Evolutionary conservation across 23 tunicate species (phyloP), one percentile per base, ranked within the genome.

Genomic region (Aplidium turbinatum): DNA sequence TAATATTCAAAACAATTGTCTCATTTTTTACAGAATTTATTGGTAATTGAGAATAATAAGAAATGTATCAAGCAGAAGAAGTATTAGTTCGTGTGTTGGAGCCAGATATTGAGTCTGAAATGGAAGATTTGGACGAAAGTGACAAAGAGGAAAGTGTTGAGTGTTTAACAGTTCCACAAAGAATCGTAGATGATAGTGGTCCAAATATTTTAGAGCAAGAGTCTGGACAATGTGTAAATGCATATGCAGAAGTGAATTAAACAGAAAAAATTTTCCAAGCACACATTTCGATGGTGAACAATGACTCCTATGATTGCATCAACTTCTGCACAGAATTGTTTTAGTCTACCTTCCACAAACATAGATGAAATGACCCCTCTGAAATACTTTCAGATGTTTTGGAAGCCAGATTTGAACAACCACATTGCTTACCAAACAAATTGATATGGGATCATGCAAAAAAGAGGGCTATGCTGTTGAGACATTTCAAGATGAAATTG

Each of bases 401-500:
- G 61, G 61, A 54, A 54, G 21, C 61, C 61, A 54, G 23, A 20
- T 54, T 54, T 54, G 23, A 20, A 54, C 23, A n/a, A 54, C 19
- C 23, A 54, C 21, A 54, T 54, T 54, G 61, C 50, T 42, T 11
- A 42, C 11, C 50, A 42, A 42, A 42, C 50, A 42, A 42, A 42
- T 42, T 16, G 11, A 16, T 42, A 42, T 42, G 50, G 50, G 16
- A 42, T 42, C 13, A 11, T n/a, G n/a, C n/a, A n/a, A 42, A 16
- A 42, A 42, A 42, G 50, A 42, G 16, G 11, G 50, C 16, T 42
- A 42, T 42, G 50, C 16, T 9, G 50, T 42, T 42, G 50, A 11
- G 16, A 42, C 50, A 42, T 42, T 16, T 16, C 13, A 42, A 42
- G 50, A 42, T 42, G 73, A 67, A 27, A 67, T 67, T n/a, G 73